Conservation (phyloP, 2,113 vertebrate genomes). For the Cyanoderma ruficeps region DNA sequence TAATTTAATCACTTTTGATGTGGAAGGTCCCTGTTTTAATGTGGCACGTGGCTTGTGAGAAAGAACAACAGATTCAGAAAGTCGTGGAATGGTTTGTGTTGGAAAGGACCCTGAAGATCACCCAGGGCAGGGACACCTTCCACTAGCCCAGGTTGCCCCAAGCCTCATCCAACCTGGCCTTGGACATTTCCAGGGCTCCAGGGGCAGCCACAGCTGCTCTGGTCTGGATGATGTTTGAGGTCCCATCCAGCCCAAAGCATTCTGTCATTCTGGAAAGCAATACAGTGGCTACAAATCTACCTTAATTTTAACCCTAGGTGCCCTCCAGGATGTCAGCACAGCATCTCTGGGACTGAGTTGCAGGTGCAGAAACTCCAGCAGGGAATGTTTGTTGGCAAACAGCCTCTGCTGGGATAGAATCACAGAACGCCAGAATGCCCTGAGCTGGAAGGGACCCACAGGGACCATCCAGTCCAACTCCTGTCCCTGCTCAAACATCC, state of each 20-base stretch:
- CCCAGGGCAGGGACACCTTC: background rate
- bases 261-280: background rate
- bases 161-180: fast-evolving
- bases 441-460: background rate
- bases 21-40: background rate
- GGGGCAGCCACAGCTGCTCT: background rate
- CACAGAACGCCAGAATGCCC: background rate
- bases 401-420: background rate
- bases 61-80: background rate
- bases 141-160: background rate
- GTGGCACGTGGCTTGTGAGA: background rate
- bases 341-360: background rate
- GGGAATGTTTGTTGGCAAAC: background rate
- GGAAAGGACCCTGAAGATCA: background rate
- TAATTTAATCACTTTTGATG: background rate
- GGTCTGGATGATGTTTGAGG: background rate
- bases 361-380: background rate
- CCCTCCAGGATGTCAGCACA: background rate
- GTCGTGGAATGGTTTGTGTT: background rate
- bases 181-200: background rate
- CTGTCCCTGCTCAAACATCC: background rate
- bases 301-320: background rate
- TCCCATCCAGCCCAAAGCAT: background rate
- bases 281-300: background rate
- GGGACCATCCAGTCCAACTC: fast-evolving